Evolutionary conservation across 1,140 invertebrate genomes (phyloP), one percentile per base, ranked within the genome.

Genomic region (Mizuhopecten yessoensis): DNA sequence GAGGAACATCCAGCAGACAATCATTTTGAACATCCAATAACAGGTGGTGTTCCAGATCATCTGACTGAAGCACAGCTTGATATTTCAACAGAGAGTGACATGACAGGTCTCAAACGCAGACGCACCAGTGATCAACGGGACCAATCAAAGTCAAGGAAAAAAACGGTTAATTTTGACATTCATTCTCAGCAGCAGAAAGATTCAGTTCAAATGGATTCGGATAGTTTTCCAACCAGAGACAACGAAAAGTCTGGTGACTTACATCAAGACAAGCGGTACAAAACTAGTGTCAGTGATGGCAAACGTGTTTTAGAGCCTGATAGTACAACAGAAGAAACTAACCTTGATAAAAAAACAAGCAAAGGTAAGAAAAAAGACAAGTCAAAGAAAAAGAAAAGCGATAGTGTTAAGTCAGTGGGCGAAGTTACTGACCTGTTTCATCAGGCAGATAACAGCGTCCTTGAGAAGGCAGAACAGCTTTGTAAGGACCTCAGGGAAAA

Each of bases 401-500:
- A 13, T 20, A 49, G 33, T 36, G 86, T 42, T 0, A 33, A 10
- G 23, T 17, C 33, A 75, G 15, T 75, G 9, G n/a, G 23, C 33
- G 34, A 89, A 23, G 89, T 17, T 45, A 45, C 49, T 39, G 36
- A 36, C 20, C 29, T 34, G 45, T 34, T 45, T 29, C 49, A 87
- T 11, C 86, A 93, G 87, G 45, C 34, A 33, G 89, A 88, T 9
- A 91, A 42, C 34, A 88, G 75, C 9, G 90, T 91, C 1, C 49
- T 91, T 34, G 92, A 92, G 75, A 89, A 88, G 91, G 93, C 88
- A 34, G 90, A 93, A 88, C 90, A 89, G 87, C n/a, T 91, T 34
- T 91, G 90, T 90, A 89, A 88, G 34, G 90, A 91, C 86, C 49
- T 90, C 11, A 88, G 87, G 57, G 89, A 92, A 23, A 93, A 90